These are phyloP conservation scores for Therioaphis trifolii DNA, from an alignment of 2,888 invertebrate genomes.

Conservation along the genomic window DNA sequence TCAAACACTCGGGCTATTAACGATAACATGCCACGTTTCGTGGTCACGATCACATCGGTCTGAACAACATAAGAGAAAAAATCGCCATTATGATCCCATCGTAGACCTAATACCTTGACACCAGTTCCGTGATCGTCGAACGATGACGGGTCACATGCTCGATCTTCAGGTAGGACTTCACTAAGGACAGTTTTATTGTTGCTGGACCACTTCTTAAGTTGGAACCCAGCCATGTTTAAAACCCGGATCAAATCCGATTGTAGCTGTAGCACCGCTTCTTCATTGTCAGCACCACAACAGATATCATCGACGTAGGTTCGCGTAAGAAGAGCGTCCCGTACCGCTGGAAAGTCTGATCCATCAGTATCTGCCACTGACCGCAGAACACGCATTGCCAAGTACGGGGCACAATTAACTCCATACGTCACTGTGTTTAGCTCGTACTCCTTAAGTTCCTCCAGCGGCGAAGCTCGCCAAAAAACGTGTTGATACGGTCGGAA, in stretches of 20 bases:
- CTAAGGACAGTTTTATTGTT: not conserved
- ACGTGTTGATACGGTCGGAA: constrained; percentile 65
- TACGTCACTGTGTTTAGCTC: too few relatives aligned
- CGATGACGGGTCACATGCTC: not conserved
- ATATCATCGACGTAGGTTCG: constrained; percentile 67
- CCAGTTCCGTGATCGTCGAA: not conserved
- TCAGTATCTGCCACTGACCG: constrained; percentile 65
- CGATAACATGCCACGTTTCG: not conserved
- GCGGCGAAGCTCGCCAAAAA: constrained; percentile 65
- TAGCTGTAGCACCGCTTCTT: constrained; percentile 63
- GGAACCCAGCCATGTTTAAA: not conserved
- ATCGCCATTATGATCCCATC: not conserved
- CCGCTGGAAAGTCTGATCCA: constrained; percentile 63
- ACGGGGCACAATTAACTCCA: too few relatives aligned
- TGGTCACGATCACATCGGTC: not conserved
- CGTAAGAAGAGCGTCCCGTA: constrained; percentile 56
- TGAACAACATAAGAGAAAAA: not conserved
- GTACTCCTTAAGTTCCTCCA: constrained; percentile 66
- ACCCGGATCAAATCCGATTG: constrained; percentile 22
- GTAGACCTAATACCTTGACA: not conserved
- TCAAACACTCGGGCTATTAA: not conserved
- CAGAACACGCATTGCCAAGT: constrained; percentile 64
- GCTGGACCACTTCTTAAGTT: not conserved
- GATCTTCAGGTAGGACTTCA: not conserved
- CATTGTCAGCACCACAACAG: constrained; percentile 63